Evolutionary conservation across 1,140 invertebrate species (phyloP), one percentile per base, ranked within the genome.

Genomic region (Trachymyrmex cornetzi): DNA sequence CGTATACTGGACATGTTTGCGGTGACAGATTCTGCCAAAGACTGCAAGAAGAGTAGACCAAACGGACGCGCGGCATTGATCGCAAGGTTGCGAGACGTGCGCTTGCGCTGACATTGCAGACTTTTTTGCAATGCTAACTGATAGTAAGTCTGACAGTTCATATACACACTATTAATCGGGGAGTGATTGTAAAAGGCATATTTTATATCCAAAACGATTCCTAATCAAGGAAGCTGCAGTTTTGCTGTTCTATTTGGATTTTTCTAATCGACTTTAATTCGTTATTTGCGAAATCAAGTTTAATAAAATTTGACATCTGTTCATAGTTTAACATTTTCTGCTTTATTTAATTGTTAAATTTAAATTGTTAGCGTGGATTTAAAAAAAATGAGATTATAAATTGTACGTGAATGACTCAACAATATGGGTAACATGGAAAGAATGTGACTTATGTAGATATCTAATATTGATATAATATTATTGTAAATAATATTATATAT

Each of bases 41-140:
- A 88, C 88, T 89, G 81, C 30, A 38, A 66, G 64, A 38, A 66
- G 61, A 34, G 27, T 27, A 44, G 24, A 53, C 3, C 24, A 38
- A 3, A 11, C 0, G 0, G 16, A 19, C 14, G 9, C 16, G 12
- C 22, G 16, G 22, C 27, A 89, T 88, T 75, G 88, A 89, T 89
- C 74, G 38, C 14, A 66, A 44, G 27, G 57, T 61, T 11, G 11
- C 19, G 1, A 24, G 57, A 67, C 48, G 14, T 64, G 50, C 53
- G 81, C 30, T 59, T n/a, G 44, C 12, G 55, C 80, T 50, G 6
- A 66, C 14, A 34, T 69, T 53, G 67, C 50, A 19, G 24, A 1
- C 2, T 6, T 7, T 12, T 16, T 34, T 12, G 0, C 6, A 50
- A 16, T 24, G 4, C 22, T 22, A 69, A 14, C 9, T 30, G n/a